Conservation (phyloP, 2,888 invertebrate genomes). For the Hecatera dysodea region DNA sequence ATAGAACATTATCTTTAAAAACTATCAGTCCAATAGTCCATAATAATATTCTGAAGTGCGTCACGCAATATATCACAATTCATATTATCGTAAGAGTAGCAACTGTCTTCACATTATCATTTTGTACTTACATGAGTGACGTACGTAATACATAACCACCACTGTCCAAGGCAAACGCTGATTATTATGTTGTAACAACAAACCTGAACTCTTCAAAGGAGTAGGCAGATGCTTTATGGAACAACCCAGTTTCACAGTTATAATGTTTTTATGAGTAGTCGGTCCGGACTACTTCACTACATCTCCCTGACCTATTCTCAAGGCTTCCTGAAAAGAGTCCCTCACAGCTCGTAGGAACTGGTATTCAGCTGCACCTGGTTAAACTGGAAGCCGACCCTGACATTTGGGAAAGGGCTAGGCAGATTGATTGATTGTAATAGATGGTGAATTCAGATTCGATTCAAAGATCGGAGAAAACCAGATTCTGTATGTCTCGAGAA, state of each 20-base stretch:
- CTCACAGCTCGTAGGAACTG: background rate
- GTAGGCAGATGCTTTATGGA: background rate
- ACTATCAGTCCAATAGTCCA: background rate
- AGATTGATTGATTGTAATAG: too few relatives aligned
- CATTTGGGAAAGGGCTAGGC: too few relatives aligned
- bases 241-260: background rate
- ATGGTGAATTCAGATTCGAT: too few relatives aligned
- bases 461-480: too few relatives aligned
- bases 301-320: background rate
- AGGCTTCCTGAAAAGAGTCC: background rate
- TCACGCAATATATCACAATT: slow-evolving; percentile 34
- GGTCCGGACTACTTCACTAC: too few relatives aligned
- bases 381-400: too few relatives aligned
- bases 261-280: background rate
- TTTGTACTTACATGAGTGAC: slow-evolving; percentile 38
- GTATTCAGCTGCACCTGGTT: too few relatives aligned
- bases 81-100: slow-evolving; percentile 32
- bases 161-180: slow-evolving; percentile 25
- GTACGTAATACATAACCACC: slow-evolving; percentile 11
- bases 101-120: slow-evolving; percentile 32
- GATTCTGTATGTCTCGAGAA: too few relatives aligned
- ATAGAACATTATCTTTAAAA: background rate
- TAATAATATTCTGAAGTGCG: slow-evolving; percentile 30
- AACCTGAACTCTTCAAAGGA: background rate
- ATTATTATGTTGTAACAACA: slow-evolving; percentile 17